Percentiles rank a stretch among this genome's conserved stretches.
Conservation (phyloP, 2,113 vertebrate genomes). For the Cranoglanis bouderius region DNA sequence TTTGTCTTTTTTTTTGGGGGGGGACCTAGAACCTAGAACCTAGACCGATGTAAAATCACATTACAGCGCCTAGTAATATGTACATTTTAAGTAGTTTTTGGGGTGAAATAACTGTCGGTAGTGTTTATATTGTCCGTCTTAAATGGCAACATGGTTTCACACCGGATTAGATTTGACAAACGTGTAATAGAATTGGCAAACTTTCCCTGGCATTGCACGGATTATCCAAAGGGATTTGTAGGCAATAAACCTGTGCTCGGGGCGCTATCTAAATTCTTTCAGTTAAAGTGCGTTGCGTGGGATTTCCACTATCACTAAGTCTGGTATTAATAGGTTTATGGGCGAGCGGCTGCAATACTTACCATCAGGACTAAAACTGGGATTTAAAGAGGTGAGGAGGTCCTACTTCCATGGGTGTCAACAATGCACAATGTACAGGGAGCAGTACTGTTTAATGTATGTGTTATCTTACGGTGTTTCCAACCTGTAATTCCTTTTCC, state of each 20-base stretch:
- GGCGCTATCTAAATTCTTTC: conserved; percentile 24
- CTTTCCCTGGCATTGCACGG: conserved; percentile 6
- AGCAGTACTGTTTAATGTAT: neutral
- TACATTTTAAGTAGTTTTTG: neutral
- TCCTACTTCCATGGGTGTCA: neutral
- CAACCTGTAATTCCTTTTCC: neutral
- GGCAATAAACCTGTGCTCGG: neutral
- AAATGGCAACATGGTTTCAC: neutral
- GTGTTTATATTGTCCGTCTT: neutral
- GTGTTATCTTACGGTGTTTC: neutral
- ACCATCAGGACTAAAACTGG: neutral
- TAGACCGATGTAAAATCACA: neutral
- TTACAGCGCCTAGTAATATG: neutral
- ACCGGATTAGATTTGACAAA: neutral
- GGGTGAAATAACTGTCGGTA: neutral
- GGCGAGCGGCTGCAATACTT: neutral
- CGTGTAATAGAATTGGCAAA: conserved; percentile 21
- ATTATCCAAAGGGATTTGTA: conserved; percentile 18
- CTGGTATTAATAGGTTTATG: conserved; percentile 3
- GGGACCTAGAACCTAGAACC: no score
- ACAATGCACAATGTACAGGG: neutral
- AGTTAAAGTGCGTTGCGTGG: conserved; percentile 4
- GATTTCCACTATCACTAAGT: conserved; percentile 20
- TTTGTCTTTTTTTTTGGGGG: neutral
- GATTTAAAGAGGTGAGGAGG: neutral